phyloP scores from a whole-genome alignment of 2,888 invertebrate genomes.

The Lycophotia porphyrea region DNA sequence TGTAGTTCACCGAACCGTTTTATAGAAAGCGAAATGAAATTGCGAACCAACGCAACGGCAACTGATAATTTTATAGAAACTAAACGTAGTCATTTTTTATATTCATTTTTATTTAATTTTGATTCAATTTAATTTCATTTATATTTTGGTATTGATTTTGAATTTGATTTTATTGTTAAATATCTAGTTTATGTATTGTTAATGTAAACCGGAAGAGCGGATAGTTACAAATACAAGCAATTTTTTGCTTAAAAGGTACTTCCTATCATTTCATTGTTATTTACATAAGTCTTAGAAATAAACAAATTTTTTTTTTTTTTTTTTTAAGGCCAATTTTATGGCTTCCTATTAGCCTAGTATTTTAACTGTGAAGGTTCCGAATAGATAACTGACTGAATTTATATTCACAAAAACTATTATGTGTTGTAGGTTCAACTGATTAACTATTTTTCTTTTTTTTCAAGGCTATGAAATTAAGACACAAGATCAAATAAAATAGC shows the following conservation, averaged over 20 bases:
- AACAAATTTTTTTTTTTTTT: not conserved
- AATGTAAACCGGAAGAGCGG: too few relatives aligned
- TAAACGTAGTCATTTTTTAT: not conserved
- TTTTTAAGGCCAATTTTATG: constrained; percentile 11
- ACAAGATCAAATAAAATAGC: not conserved
- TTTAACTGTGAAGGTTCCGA: not conserved
- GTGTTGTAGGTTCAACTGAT: not conserved
- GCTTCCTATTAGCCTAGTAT: not conserved
- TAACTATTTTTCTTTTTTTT: not conserved
- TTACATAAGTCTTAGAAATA: too few relatives aligned
- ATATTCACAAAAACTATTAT: not conserved
- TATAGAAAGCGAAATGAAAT: constrained; percentile 53
- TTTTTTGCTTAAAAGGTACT: too few relatives aligned
- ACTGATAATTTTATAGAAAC: not conserved
- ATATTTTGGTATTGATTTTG: too few relatives aligned
- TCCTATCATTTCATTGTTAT: too few relatives aligned
- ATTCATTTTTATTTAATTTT: too few relatives aligned
- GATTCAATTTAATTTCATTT: too few relatives aligned
- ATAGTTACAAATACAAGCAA: too few relatives aligned
- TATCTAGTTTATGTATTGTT: too few relatives aligned
- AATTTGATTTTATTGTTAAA: too few relatives aligned
- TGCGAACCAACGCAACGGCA: constrained; percentile 9
- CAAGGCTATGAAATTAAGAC: not conserved
- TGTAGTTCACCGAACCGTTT: constrained; percentile 12
- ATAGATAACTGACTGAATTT: not conserved